phyloP scores from a whole-genome alignment of 1,140 invertebrate species.

The Babylonia areolata region DNA sequence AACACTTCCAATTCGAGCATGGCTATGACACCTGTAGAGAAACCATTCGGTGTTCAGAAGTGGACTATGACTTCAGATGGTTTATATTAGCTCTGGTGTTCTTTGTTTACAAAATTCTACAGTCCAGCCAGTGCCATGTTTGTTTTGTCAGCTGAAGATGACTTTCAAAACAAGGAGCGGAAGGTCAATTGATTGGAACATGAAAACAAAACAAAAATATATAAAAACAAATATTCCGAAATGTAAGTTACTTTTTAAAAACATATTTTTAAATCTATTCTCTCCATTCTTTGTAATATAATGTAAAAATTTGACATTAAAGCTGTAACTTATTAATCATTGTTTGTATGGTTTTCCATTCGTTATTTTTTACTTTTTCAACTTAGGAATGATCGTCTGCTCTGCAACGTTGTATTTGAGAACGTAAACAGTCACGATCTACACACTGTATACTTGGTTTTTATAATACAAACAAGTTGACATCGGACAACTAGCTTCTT shows the following conservation, averaged over 20 bases:
- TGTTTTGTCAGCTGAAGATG: constrained; percentile 42
- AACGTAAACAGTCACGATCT: neutral
- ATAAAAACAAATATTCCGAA: no score
- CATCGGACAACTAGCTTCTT: neutral
- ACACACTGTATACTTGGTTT: neutral
- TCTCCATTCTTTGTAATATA: no score
- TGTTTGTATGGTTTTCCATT: no score
- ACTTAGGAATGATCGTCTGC: neutral
- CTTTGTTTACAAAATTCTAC: constrained; percentile 41
- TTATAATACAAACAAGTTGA: neutral
- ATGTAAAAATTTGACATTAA: neutral
- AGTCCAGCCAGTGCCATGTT: constrained; percentile 52
- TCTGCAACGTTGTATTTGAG: neutral
- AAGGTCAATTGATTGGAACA: neutral
- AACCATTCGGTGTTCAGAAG: constrained; percentile 27
- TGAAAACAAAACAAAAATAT: neutral
- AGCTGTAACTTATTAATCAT: neutral
- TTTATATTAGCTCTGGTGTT: neutral
- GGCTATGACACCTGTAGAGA: constrained; percentile 33
- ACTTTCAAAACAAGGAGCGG: constrained; percentile 13
- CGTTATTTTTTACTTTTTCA: neutral
- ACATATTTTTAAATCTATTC: no score
- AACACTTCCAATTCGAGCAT: constrained; percentile 98
- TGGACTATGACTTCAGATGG: neutral
- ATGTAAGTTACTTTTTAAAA: no score